Base-by-base conservation (phyloP, 2,888 invertebrate species). In the Scaptomyza reducta region DNA sequence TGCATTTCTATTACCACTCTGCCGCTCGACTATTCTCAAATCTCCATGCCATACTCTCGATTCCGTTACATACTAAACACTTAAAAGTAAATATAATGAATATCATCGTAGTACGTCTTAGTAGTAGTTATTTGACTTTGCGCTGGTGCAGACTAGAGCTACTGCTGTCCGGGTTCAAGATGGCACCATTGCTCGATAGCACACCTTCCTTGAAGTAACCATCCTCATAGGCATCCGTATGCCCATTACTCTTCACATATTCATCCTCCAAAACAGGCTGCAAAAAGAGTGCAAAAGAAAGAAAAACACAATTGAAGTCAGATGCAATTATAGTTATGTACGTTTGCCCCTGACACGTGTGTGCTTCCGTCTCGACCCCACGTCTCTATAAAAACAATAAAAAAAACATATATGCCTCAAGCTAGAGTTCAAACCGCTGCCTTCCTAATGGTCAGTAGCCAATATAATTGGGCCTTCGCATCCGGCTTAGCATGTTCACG, bases 181-280 rank as follows among this genome's bases (percentile, higher is more conserved):
- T 90, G 81, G 89, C 90, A 79, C 90, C 89, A 68, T 91, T 91
- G 61, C 77, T 86, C 31, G 90, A 89, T 53, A 90, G 74, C 58
- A 90, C 85, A 51, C 89, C 89, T 44, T 89, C 90, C 77, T 91
- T 91, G 69, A 87, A 81, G 63, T 88, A 90, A 68, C 90, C 90
- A 63, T 91, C 89, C 57, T 86, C 81, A 59, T 88, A 89, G 62
- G 56, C 74, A 54, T 79, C 73, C 58, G 46, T 65, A 70, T 81
- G 79, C 18, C 86, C 83, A 14, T 79, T 85, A 55, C 77, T 74
- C 72, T 63, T 82, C 63, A 89, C 87, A 65, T 84, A 82, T 49
- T 92, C 92, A 61, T 93, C 93, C 31, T 94, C 95, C 90, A 95
- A 89, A n/a, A 96, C 94, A 71, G 95, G 94, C 95, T 95, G 93